Base-by-base conservation (phyloP, 2,113 vertebrate genomes). In the Istiophorus platypterus region DNA sequence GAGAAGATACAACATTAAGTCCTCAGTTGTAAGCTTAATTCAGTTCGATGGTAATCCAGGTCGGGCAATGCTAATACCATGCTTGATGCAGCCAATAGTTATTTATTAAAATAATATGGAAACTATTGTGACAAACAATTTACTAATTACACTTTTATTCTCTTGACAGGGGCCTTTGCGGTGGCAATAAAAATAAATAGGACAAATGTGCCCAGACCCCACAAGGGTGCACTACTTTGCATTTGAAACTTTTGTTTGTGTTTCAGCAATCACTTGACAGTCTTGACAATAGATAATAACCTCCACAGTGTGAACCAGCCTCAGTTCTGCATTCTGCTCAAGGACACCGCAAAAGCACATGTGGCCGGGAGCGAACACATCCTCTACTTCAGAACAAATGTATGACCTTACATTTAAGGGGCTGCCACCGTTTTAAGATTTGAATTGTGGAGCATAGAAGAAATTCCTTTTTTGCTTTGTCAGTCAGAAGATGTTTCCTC, bases 251-350 rank as follows among this genome's bases (percentile, higher is more conserved):
- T 62, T 56, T 14, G 14, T 68, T 56, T 27, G 45, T 57, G 52
- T 78, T 62, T 57, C 27, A 61, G 74, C 37, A 47, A 78, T 51
- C 52, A 68, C 31, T n/a, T 62, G 51, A 82, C 67, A 67, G 56
- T 13, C 0, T 7, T 14, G 57, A 34, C 31, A 34, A 34, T 24
- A 72, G 2, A 49, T 24, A 2, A 58, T 20, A 41, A 20, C 3
- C 12, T 29, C 37, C 3, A 66, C 49, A 34, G 57, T 10, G 18
- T 51, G 47, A 85, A 68, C 7, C 41, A 57, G 66, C 20, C 52
- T 27, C 20, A 10, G 17, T 18, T 71, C 51, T 54, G 45, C 10
- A 51, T 85, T 67, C 29, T 64, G 24, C 41, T 82, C 37, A 77
- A 80, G 72, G 75, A 80, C 59, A 49, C 47, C 49, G 81, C 31